Conservation (phyloP, 2,797 vertebrate genomes). For the Erethizon dorsatum region DNA sequence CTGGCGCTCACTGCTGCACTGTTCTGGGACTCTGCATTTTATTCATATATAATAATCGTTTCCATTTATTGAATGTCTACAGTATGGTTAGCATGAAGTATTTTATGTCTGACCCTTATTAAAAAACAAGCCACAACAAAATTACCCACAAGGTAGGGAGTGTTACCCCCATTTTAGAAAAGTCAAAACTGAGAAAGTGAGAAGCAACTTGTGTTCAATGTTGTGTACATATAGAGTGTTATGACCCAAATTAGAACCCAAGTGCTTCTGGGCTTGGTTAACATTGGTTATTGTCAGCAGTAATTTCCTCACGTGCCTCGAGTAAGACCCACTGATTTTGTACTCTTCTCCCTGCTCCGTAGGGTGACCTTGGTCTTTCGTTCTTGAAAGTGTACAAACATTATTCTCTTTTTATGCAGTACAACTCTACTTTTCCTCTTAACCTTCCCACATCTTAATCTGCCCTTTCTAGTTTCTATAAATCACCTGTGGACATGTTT, state of each 20-base stretch:
- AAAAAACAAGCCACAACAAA: constrained; percentile 44
- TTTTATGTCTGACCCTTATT: constrained; percentile 47
- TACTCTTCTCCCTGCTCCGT: not conserved
- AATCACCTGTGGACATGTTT: not conserved
- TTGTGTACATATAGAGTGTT: not conserved
- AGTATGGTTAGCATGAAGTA: not conserved
- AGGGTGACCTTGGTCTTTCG: not conserved
- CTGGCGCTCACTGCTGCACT: not conserved
- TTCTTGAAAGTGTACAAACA: not conserved
- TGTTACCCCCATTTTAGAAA: constrained; percentile 10
- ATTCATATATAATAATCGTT: constrained; percentile 27
- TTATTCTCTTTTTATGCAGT: not conserved
- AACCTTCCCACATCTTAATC: not conserved
- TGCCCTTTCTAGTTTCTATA: constrained; percentile 27
- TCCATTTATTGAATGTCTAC: constrained; percentile 11
- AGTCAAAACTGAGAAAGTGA: constrained; percentile 4
- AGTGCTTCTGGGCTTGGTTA: not conserved
- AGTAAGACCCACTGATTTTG: not conserved
- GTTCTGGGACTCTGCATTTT: not conserved
- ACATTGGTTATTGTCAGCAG: not conserved
- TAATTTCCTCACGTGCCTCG: not conserved
- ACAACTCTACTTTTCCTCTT: not conserved
- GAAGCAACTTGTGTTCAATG: not conserved
- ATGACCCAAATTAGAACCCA: not conserved
- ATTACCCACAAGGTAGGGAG: not conserved